Conservation (phyloP, 2,888 invertebrate genomes). For the Pelosia muscerda region DNA sequence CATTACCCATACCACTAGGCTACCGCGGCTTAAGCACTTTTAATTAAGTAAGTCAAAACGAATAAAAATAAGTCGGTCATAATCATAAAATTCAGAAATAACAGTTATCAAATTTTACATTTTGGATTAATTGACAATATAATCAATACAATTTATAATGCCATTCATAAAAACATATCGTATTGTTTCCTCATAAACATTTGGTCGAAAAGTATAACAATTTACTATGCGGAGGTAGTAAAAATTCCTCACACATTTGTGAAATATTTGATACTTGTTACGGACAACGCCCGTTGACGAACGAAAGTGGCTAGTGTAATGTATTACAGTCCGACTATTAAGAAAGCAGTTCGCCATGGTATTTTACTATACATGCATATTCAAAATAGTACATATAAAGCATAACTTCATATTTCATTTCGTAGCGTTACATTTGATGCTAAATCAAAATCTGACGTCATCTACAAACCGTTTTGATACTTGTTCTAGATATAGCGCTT, state of each 20-base stretch:
- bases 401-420: neutral
- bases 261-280: conserved; percentile 23
- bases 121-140: neutral
- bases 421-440: neutral
- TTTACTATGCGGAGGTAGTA: conserved; percentile 23
- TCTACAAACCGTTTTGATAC: neutral
- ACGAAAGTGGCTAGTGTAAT: neutral
- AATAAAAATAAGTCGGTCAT: neutral
- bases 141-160: neutral
- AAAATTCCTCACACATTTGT: conserved; percentile 23
- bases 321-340: neutral
- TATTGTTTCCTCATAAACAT: conserved; percentile 3
- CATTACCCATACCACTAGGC: too few species aligned
- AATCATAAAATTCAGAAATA: neutral
- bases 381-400: neutral
- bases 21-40: too few species aligned
- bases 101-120: neutral
- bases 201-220: conserved; percentile 15
- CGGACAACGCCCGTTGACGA: conserved; percentile 20
- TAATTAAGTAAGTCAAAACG: neutral
- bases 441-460: conserved; percentile 10
- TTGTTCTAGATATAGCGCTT: neutral
- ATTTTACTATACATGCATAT: neutral
- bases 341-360: neutral
- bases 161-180: conserved; percentile 11